phyloP scores from a whole-genome alignment of 23 tunicate species.

The Ascidia mentula region DNA sequence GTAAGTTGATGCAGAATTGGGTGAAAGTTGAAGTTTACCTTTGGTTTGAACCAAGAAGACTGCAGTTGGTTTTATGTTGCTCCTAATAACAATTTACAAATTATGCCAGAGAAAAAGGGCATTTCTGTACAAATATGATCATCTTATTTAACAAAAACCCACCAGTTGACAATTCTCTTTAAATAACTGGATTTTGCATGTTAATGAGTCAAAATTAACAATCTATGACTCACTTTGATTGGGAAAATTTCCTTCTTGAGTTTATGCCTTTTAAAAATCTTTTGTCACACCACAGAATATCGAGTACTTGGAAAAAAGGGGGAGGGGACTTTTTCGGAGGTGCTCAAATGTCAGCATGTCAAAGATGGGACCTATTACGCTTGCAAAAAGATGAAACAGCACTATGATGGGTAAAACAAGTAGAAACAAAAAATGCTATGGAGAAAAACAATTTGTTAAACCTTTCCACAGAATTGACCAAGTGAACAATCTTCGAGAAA shows the following conservation, averaged over 20 bases:
- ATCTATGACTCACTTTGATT: neutral
- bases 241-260: neutral
- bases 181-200: no score
- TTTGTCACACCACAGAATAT: slow-evolving; percentile 49
- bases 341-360: slow-evolving; percentile 92
- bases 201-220: neutral
- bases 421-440: no score
- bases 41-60: no score
- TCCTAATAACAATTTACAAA: no score
- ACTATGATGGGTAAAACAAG: slow-evolving; percentile 77
- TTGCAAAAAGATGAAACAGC: slow-evolving; percentile 98
- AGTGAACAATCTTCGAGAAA: slow-evolving; percentile 95
- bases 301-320: slow-evolving; percentile 95
- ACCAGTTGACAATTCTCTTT: no score
- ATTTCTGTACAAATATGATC: no score
- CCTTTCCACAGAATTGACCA: slow-evolving; percentile 69
- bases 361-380: slow-evolving; percentile 98
- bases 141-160: neutral
- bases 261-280: neutral
- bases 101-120: no score
- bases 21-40: neutral
- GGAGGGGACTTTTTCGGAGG: slow-evolving; percentile 99
- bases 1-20: neutral
- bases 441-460: neutral
- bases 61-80: neutral